phyloP scores from a whole-genome alignment of 1,140 invertebrate genomes.

The Trissolcus basalis region DNA sequence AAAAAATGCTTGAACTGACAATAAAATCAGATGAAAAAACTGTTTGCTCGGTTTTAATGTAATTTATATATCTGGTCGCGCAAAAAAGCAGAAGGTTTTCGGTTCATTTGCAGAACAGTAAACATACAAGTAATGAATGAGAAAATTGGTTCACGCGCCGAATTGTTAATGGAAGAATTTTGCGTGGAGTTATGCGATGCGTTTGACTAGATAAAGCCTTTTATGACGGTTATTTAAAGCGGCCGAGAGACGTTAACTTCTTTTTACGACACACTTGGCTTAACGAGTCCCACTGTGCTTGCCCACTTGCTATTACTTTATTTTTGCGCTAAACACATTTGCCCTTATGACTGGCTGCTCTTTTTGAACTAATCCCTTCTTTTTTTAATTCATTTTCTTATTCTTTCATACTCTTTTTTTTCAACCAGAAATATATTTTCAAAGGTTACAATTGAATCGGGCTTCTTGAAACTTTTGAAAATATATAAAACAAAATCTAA shows the following conservation, averaged over 20 bases:
- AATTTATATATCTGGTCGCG: no score
- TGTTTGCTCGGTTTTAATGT: no score
- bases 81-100: no score
- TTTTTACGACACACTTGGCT: slow-evolving; percentile 29
- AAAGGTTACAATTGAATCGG: not conserved
- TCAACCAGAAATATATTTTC: not conserved
- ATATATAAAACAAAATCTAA: slow-evolving; percentile 14
- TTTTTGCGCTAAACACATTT: slow-evolving; percentile 1
- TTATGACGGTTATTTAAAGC: slow-evolving; percentile 22
- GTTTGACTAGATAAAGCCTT: slow-evolving; percentile 23
- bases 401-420: no score
- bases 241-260: slow-evolving; percentile 12
- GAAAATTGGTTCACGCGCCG: slow-evolving; percentile 9
- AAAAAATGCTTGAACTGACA: no score
- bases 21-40: no score
- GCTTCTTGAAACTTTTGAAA: slow-evolving; percentile 17
- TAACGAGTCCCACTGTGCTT: slow-evolving; percentile 9
- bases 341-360: no score
- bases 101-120: not conserved
- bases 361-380: no score
- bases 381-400: no score
- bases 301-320: not conserved
- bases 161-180: slow-evolving; percentile 16
- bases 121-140: slow-evolving; percentile 6
- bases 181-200: slow-evolving; percentile 8